phyloP scores from a whole-genome alignment of 2,888 invertebrate genomes.

The Heterodera filipjevi region DNA sequence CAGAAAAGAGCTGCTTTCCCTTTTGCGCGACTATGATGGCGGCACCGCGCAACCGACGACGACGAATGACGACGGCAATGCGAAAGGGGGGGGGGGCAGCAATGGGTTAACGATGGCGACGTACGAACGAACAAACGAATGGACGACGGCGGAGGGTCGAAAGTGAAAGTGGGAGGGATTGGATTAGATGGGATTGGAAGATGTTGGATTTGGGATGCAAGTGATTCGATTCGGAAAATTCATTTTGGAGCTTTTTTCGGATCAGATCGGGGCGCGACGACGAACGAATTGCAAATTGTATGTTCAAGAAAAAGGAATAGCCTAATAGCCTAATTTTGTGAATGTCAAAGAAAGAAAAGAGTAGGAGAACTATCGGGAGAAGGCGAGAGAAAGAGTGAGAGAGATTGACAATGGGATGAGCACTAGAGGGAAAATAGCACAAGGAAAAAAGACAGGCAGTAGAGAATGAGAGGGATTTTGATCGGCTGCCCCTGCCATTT shows the following conservation, averaged over 20 bases:
- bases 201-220: background rate
- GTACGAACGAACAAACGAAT: background rate
- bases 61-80: conserved; percentile 13
- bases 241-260: background rate
- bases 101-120: background rate
- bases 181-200: conserved; percentile 14
- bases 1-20: conserved; percentile 21
- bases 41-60: conserved; percentile 16
- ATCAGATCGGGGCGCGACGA: background rate
- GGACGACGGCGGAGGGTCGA: conserved; percentile 4
- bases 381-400: background rate
- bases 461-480: background rate
- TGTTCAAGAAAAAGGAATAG: background rate
- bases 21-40: conserved; percentile 15
- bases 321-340: background rate
- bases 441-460: background rate
- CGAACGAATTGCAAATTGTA: background rate
- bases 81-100: background rate
- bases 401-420: too few species aligned
- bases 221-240: conserved; percentile 9
- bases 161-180: conserved; percentile 17
- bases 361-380: background rate
- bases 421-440: too few species aligned
- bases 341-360: background rate
- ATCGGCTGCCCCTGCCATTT: background rate